Evolutionary conservation across 2,888 invertebrate species (phyloP), one percentile per base, ranked within the genome.

Genomic region (Drosophila helvetica): DNA sequence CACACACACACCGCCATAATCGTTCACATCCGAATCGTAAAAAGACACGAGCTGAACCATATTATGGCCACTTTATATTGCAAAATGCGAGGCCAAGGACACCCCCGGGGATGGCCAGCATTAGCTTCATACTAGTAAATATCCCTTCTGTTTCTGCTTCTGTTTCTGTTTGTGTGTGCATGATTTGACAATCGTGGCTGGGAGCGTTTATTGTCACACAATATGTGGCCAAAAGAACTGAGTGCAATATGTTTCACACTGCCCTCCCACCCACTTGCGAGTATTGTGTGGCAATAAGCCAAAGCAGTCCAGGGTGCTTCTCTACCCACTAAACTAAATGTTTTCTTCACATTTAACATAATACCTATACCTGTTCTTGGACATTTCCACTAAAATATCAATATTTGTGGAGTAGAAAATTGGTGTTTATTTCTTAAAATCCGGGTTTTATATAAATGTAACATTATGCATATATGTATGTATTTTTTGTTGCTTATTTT

Each of bases 1-100:
- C 22, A 22, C 22, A 5, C 22, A 43, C 56, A 45, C 65, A 51
- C 27, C 2, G 25, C 75, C 76, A 81, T 81, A 86, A 86, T 80
- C 85, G 68, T 80, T 84, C 78, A 65, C 71, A 78, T 75, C 15
- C 56, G 50, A 60, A 64, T 65, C 75, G 73, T 81, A 87, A 85
- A 71, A 87, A 66, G 71, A 78, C 85, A 68, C 80, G 76, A 78
- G 81, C 76, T 61, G 76, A 54, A 53, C 65, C 65, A 86, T 77
- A 74, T 73, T 57, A 69, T 60, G 42, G 47, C 27, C 71, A 75
- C 75, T 74, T 75, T 64, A 80, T 73, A 55, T 74, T 57, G 67
- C 61, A 66, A 53, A 55, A 59, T 50, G 43, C 48, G 12, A 15
- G 46, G 51, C 18, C 67, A 59, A 55, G 45, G 27, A 54, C 30